Base-by-base conservation (phyloP, 1,140 invertebrate species). In the Drosophila tsacasi region DNA sequence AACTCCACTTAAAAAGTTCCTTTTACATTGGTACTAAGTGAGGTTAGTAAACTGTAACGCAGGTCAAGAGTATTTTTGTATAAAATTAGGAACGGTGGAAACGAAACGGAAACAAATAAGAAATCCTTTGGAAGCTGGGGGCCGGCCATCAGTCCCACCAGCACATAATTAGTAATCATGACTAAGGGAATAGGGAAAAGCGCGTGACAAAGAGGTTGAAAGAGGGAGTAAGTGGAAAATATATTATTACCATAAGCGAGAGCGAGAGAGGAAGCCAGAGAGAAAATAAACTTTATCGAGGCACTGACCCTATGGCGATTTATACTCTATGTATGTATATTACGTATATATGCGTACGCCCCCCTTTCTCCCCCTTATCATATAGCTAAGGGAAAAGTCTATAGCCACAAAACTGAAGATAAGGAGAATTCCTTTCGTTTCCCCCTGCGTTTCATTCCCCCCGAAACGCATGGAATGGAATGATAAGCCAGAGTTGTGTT, bases 281-380 rank as follows among this genome's bases (percentile, higher is more conserved):
- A 65, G 54, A 39, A 37, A 68, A 46, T 57, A 49, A 63, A 73
- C 80, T 83, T 83, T 73, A 83, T 79, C 60, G 63, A 75, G 81
- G 59, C 81, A 73, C 76, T 83, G 81, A 83, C 81, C 81, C 44
- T 59, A 49, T 25, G 65, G 35, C 21, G 57, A 52, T 67, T 58
- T 76, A 58, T 46, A 61, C 50, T 58, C 44, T 77, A 58, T 76
- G 39, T 77, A 58, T 76, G 39, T 47, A 39, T 58, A 42, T 57
- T 57, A 59, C 47, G 47, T 64, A 35, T 59, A 35, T 55, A 19
- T 61, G 57, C 37, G 46, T 9, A n/a, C 7, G 19, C 13, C 27
- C 46, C 25, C n/a, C 46, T 25, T 15, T 25, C 17, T 9, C 4
- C 47, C 15, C 15, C 50, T 58, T 83, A 83, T 83, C 76, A 83